A percentile compares a stretch with the other conserved stretches of the same genome.
These are phyloP conservation scores for Chionomys nivalis DNA, from an alignment of 2,113 vertebrate genomes.

Conservation along the genomic window DNA sequence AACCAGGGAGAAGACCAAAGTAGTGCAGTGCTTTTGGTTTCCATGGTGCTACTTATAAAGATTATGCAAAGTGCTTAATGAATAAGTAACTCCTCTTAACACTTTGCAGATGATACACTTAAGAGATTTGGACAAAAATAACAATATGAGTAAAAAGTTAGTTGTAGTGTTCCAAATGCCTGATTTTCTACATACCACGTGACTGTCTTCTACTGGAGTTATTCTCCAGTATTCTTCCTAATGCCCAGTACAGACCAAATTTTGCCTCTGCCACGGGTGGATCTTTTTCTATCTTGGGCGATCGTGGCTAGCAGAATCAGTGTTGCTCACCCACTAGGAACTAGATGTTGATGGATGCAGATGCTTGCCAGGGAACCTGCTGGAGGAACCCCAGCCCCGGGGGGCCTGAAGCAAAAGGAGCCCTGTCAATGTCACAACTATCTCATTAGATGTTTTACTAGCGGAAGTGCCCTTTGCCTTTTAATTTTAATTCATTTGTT, in stretches of 20 bases:
- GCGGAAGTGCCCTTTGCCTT: background rate
- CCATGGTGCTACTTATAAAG: constrained; percentile 77
- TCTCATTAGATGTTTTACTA: background rate
- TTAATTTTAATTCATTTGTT: constrained; percentile 65
- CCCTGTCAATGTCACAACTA: background rate
- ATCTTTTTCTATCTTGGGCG: background rate
- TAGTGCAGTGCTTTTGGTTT: constrained; percentile 75
- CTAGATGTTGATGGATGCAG: background rate
- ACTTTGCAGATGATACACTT: constrained; percentile 75
- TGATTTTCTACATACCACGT: constrained; percentile 9
- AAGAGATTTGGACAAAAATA: constrained; percentile 79
- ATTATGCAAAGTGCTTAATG: constrained; percentile 80
- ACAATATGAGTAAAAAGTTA: constrained; percentile 75
- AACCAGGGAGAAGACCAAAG: constrained; percentile 77
- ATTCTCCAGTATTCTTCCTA: background rate
- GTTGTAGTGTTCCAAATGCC: constrained; percentile 33
- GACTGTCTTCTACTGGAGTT: background rate
- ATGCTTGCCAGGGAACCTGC: background rate
- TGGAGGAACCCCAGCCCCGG: background rate
- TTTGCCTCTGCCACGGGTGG: background rate
- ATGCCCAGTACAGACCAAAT: background rate
- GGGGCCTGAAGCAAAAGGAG: background rate
- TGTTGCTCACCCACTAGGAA: background rate
- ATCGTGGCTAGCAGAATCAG: background rate
- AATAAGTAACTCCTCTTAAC: constrained; percentile 78